A percentile compares a stretch with the other conserved stretches of the same genome.
Evolutionary conservation across 2,797 vertebrate genomes (phyloP).

Genomic region (Cyclopterus lumpus): DNA sequence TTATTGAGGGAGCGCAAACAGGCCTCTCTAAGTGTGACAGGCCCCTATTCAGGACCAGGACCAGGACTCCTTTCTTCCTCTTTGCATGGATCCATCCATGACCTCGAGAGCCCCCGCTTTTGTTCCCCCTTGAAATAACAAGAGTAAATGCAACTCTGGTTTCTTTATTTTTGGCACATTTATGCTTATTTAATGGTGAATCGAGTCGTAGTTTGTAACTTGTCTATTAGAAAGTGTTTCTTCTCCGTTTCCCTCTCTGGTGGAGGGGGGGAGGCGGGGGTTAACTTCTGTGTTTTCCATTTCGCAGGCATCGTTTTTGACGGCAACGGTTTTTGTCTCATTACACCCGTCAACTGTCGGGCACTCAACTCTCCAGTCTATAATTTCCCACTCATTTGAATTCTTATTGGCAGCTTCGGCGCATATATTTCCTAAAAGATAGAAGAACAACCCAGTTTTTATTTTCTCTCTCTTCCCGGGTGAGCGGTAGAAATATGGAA

Average conservation of each 20-base stretch:
- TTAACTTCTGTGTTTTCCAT: constrained; percentile 76
- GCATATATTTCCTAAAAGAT: constrained; percentile 71
- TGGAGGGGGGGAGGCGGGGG: constrained; percentile 66
- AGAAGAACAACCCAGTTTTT: constrained; percentile 51
- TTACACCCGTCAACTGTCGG: constrained; percentile 73
- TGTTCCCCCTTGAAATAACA: constrained; percentile 77
- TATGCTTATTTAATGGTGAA: constrained; percentile 5
- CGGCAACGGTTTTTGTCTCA: constrained; percentile 68
- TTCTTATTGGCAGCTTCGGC: constrained; percentile 69
- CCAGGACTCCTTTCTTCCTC: constrained; percentile 81
- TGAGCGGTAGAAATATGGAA: constrained; percentile 55
- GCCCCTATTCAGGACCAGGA: constrained; percentile 83
- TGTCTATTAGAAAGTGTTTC: constrained; percentile 17
- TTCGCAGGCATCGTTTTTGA: constrained; percentile 69
- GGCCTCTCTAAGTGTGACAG: constrained; percentile 85
- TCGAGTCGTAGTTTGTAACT: neutral
- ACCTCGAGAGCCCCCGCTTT: constrained; percentile 81
- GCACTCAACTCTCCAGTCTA: constrained; percentile 57
- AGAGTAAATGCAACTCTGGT: constrained; percentile 63
- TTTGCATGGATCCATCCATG: constrained; percentile 79
- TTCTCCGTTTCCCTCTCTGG: constrained; percentile 10
- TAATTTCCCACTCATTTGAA: constrained; percentile 76
- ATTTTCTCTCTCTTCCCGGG: constrained; percentile 17
- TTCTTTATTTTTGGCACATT: neutral
- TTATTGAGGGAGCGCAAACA: constrained; percentile 88